Base-by-base conservation (phyloP, 2,888 invertebrate species). In the Oxystoma pomonae region DNA sequence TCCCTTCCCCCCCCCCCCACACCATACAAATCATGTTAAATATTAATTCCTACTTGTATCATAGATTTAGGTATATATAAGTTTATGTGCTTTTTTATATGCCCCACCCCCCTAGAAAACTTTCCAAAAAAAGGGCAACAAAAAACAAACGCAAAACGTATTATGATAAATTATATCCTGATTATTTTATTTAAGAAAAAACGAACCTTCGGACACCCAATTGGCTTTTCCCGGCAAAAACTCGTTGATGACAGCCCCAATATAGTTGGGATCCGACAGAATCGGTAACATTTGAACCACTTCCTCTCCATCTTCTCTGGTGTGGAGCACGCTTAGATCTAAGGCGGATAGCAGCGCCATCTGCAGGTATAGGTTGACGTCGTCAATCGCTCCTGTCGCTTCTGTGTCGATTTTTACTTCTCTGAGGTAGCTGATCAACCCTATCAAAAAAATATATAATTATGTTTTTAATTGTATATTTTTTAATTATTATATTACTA, bases 331-430 rank as follows among this genome's bases (percentile, higher is more conserved):
- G 69, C 92, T 92, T 9, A 94, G 83, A 79, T 97, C 95, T 61
- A 95, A 81, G 0, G 91, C 88, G 76, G 93, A 93, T 1, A 96
- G 78, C 53, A 96, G 79, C 0, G 95, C 89, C 90, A 96, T 91
- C 66, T 92, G 84, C 22, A 96, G 79, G 0, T 90, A 89, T 1
- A 94, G 78, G 0, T 90, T 90, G 1, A 93, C 89, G 73, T 90
- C 88, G 76, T 93, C 92, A 19, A 95, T 82, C 12, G 87, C 87
- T 1, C 92, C 92, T 1, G 88, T 83, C 0, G 86, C 81, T 71
- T 87, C 87, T n/a, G 80, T 73, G 72, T 79, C 75, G 67, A 73
- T 68, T 68, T 73, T 73, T 7, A 71, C 74, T 81, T 80, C 74
- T 49, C 72, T 68, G 55, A 80, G 69, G 68, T 85, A 83, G 64